Evolutionary conservation across 2,888 invertebrate species (phyloP).

Genomic region (Boloria selene): DNA sequence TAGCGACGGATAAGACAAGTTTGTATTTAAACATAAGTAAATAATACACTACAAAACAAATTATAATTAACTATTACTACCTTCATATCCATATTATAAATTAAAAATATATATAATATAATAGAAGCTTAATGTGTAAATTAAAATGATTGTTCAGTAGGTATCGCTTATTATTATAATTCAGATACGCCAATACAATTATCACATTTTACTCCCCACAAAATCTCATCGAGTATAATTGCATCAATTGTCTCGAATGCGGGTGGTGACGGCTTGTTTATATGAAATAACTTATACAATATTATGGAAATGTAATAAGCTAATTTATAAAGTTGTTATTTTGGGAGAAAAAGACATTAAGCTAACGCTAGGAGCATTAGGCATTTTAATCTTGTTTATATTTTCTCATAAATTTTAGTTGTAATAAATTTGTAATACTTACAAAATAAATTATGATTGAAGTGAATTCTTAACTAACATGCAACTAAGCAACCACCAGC

Average conservation of each 20-base stretch:
- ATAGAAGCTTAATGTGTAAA: constrained; percentile 24
- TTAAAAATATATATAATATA: no score
- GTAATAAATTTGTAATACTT: no score
- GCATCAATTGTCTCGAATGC: constrained; percentile 80
- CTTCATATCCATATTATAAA: no score
- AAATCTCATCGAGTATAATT: constrained; percentile 81
- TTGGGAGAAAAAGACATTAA: not conserved
- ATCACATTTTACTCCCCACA: constrained; percentile 71
- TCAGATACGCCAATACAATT: constrained; percentile 79
- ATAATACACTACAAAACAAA: not conserved
- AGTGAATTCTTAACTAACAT: no score
- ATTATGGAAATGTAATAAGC: constrained; percentile 33
- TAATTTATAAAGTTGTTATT: constrained; percentile 9
- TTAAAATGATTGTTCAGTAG: constrained; percentile 67
- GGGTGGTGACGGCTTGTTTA: constrained; percentile 77
- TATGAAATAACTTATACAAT: constrained; percentile 72
- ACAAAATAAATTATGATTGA: no score
- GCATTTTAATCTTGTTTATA: not conserved
- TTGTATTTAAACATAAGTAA: no score
- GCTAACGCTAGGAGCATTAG: no score
- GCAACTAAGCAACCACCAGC: no score
- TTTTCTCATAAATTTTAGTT: no score
- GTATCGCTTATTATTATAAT: constrained; percentile 76
- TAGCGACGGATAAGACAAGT: no score
- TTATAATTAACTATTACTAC: constrained; percentile 46